Evolutionary conservation across 2,797 vertebrate genomes (phyloP), one percentile per base, ranked within the genome.

Genomic region (Pyrocephalus nanus): DNA sequence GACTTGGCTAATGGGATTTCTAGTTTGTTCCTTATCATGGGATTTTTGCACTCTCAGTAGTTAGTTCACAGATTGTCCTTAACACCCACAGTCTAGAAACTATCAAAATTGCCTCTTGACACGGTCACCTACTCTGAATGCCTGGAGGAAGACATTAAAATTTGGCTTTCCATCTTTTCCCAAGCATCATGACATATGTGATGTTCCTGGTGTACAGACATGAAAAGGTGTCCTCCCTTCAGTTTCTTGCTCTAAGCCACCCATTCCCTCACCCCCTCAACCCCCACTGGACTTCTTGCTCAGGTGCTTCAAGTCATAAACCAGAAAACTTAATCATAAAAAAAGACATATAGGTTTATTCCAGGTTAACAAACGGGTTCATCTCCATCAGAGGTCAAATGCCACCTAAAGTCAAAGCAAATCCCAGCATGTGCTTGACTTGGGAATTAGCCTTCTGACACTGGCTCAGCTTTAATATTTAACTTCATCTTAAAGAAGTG

Each of bases 231-330:
- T 23, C 18, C 62, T 80, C 14, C 5, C 15, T 87, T 89, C 43
- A n/a, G 4, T 20, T 3, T 29, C 26, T 61, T 27, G 3, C 13
- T 75, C 23, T 27, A n/a, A 87, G 29, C 1, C 16, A 81, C 32
- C 25, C 15, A 43, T 54, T 69, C 12, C 2, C 2, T 75, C 12
- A 38, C 2, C 5, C 0, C 2, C 3, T 19, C 10, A 27, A 19
- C 40, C 18, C 54, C 36, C 32, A 30, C 25, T 34, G 29, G 5
- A 50, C 19, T 6, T 72, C 34, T 89, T 69, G 20, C 32, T 82
- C 47, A 57, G 50, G 47, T 34, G 5, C 8, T 88, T 69, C n/a
- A 50, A 72, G 42, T 61, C 50, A 42, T 45, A 81, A 78, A 7
- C 3, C 36, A 57, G 20, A 61, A 84, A 79, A 30, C 1, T 42